Percentiles rank a stretch among this genome's conserved stretches.
Evolutionary conservation across 2,888 invertebrate genomes (phyloP).

Genomic region (Rapana venosa): DNA sequence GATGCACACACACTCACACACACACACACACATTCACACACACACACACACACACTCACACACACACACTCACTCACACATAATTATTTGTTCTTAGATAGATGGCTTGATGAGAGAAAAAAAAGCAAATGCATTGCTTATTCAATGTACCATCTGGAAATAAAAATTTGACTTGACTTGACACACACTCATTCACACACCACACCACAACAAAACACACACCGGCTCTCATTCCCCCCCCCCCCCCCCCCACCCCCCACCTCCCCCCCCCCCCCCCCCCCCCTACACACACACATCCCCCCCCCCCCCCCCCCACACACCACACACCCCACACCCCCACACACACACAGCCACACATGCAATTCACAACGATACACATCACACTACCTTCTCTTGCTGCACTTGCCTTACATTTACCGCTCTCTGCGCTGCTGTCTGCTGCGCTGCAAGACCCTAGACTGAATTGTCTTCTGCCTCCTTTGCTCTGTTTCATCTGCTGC

Average conservation of each 20-base stretch:
- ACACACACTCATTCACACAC: too few relatives aligned
- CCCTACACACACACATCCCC: not conserved
- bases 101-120: too few relatives aligned
- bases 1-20: not conserved
- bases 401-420: conserved; percentile 36
- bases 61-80: conserved; percentile 27
- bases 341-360: conserved; percentile 30
- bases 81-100: too few relatives aligned
- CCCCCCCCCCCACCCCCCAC: not conserved
- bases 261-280: not conserved
- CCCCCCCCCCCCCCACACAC: not conserved
- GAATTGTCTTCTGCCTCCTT: too few relatives aligned
- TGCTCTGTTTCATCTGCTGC: too few relatives aligned
- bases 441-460: too few relatives aligned
- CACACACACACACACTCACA: not conserved
- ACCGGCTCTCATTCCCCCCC: not conserved
- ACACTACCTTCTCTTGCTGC: conserved; percentile 30
- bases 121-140: too few relatives aligned
- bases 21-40: conserved; percentile 15
- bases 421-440: too few relatives aligned
- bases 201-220: too few relatives aligned
- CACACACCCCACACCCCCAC: not conserved
- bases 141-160: too few relatives aligned
- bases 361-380: conserved; percentile 41
- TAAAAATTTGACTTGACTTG: too few relatives aligned